Evolutionary conservation across 2,888 invertebrate genomes (phyloP), one percentile per base, ranked within the genome.

Genomic region (Neoitamus cyanurus): DNA sequence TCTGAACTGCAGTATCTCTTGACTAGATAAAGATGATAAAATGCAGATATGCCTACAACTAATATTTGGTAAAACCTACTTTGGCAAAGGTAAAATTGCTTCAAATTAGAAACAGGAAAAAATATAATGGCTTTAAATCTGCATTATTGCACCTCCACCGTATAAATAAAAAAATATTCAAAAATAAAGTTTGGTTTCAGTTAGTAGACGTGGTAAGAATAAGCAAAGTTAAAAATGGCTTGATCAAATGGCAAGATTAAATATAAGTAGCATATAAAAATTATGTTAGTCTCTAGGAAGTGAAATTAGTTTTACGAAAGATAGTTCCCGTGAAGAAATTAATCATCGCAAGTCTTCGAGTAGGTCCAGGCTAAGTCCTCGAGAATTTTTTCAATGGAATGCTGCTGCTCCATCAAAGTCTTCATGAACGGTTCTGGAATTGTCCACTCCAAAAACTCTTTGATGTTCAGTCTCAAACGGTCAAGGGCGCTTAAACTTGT

Each of bases 361-460:
- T 82, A 82, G 31, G 82, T 42, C 68, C 69, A 69, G 7, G 96
- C 95, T 85, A 96, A 91, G 86, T 95, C 93, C 90, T 96, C 96
- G 85, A 97, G 91, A 85, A 97, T 93, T 88, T 96, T 95, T 89
- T 96, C 97, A 0, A 95, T 95, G 0, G 95, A 94, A 89, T 96
- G 94, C 85, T 93, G 93, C 89, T 96, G 94, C 85, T 93, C 93
- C 86, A 93, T 93, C 88, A 97, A 96, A 87, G 93, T 94, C 30
- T 94, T 93, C 96, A 97, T 96, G 88, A 95, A 94, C 58, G 94
- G 92, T 87, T 94, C 93, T 0, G 97, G 97, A 75, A 97, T 95
- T 13, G 97, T 96, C 93, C 96, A 96, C 84, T 95, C 94, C 6
- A 97, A 92, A 87, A 97, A 93, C 88, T 95, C 94, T 88, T 95